Percentiles rank a stretch among this genome's conserved stretches.
These are phyloP conservation scores for Scaptomyza pallida DNA, from an alignment of 1,140 invertebrate genomes.

Conservation along the genomic window DNA sequence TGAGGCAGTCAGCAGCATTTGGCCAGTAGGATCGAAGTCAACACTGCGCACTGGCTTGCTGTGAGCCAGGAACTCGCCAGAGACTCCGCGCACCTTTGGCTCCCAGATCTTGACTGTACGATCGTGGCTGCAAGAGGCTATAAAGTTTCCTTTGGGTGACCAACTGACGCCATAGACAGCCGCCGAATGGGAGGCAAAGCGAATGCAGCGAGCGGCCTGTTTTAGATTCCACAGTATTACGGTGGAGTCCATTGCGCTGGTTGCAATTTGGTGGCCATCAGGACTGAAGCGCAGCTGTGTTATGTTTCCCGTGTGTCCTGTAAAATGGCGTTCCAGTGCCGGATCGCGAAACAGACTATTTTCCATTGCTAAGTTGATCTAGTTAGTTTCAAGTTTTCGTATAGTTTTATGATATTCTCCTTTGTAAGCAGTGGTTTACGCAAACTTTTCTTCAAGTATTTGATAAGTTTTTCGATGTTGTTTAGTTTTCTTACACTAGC, in stretches of 20 bases:
- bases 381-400: background rate
- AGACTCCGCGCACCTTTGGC: constrained; percentile 91
- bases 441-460: background rate
- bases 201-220: constrained; percentile 87
- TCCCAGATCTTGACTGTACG: constrained; percentile 94
- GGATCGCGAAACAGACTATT: constrained; percentile 85
- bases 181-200: constrained; percentile 88
- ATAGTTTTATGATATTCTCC: background rate
- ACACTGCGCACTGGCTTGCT: constrained; percentile 91
- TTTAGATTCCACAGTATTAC: constrained; percentile 92
- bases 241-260: constrained; percentile 90
- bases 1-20: constrained; percentile 90
- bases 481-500: background rate
- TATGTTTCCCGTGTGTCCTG: constrained; percentile 90
- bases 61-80: constrained; percentile 91
- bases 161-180: constrained; percentile 89
- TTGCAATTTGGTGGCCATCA: constrained; percentile 90
- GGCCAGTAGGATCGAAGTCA: constrained; percentile 91
- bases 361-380: constrained; percentile 20
- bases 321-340: constrained; percentile 90
- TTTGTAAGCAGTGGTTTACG: background rate
- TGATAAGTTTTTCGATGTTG: background rate
- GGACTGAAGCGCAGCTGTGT: constrained; percentile 92
- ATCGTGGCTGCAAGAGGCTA: constrained; percentile 93
- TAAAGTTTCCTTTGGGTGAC: constrained; percentile 91